Percentiles rank a stretch among this genome's conserved stretches.
phyloP scores from a whole-genome alignment of 2,113 vertebrate genomes.

The Arenaria interpres region DNA sequence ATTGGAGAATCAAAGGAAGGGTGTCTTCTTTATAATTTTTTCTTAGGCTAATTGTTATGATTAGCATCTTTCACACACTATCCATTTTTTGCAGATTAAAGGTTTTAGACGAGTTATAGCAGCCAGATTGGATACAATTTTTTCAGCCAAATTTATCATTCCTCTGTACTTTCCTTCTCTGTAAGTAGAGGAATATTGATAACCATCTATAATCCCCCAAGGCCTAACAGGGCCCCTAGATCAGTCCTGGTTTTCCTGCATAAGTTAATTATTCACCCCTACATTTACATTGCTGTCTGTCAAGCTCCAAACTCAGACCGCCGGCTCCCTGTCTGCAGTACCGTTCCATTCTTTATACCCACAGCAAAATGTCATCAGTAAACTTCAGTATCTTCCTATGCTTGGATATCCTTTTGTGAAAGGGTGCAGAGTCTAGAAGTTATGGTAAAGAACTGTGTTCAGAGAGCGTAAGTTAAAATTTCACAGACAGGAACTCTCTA shows the following conservation, averaged over 20 bases:
- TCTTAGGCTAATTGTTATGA: not conserved
- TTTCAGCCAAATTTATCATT: not conserved
- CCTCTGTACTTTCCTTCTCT: not conserved
- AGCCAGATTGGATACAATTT: not conserved
- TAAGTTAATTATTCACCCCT: slow-evolving; percentile 48
- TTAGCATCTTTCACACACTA: not conserved
- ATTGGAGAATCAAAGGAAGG: not conserved
- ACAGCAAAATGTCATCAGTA: not conserved
- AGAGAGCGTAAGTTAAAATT: not conserved
- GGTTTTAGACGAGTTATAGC: not conserved
- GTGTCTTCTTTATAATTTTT: not conserved
- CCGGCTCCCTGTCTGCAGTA: accelerated
- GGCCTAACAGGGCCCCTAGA: not conserved
- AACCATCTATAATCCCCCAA: not conserved
- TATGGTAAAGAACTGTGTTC: not conserved
- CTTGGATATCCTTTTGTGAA: not conserved
- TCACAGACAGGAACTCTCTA: not conserved
- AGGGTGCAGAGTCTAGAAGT: not conserved
- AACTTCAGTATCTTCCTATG: not conserved
- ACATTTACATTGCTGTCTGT: not conserved
- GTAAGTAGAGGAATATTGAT: not conserved
- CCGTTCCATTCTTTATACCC: not conserved
- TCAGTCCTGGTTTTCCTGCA: not conserved
- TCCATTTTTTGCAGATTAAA: not conserved
- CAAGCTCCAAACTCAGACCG: not conserved